Evolutionary conservation across 2,113 vertebrate species (phyloP).

Genomic region (Scolopax mira): DNA sequence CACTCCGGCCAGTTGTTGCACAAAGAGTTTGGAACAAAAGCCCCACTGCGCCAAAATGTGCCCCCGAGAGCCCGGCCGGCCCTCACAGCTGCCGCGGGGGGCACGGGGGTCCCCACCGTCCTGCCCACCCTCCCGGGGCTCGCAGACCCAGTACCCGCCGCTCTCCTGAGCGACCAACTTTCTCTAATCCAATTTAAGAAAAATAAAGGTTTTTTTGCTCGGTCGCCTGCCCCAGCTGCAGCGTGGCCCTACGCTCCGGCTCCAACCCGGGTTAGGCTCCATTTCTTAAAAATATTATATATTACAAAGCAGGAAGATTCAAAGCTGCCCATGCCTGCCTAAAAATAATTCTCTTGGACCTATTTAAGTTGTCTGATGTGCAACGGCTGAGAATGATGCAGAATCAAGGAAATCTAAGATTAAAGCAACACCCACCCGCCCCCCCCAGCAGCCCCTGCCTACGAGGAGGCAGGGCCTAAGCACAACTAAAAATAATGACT

Average conservation of each 20-base stretch:
- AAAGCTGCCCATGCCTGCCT: not conserved
- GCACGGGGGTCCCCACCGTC: not conserved
- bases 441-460: not conserved
- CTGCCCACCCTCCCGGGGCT: not conserved
- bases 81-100: not conserved
- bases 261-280: too few species aligned
- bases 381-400: fast-evolving
- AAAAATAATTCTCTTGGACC: not conserved
- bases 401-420: not conserved
- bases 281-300: fast-evolving
- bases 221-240: not conserved
- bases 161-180: not conserved
- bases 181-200: not conserved
- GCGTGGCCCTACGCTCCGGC: not conserved
- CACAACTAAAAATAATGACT: not conserved
- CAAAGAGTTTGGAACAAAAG: constrained; percentile 63
- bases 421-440: not conserved
- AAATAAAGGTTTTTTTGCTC: not conserved
- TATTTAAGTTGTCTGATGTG: fast-evolving
- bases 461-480: not conserved
- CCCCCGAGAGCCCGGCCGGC: not conserved
- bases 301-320: not conserved
- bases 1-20: not conserved
- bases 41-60: not conserved
- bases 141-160: fast-evolving